Base-by-base conservation (phyloP, 2,113 vertebrate genomes). In the Erinaceus europaeus region DNA sequence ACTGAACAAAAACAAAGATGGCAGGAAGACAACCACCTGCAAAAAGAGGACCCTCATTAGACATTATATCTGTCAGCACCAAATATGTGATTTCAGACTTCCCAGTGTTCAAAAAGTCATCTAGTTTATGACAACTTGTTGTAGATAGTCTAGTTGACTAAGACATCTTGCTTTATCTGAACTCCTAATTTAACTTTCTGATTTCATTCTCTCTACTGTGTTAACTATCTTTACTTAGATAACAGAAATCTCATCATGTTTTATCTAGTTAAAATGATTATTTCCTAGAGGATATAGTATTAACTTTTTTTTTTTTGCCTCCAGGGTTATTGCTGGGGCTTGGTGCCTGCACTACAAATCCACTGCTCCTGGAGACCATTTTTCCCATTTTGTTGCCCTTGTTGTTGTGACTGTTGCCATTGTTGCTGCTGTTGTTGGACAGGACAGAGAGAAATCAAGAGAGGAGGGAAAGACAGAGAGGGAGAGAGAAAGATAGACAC, bases 231-330 rank as follows among this genome's bases (percentile, higher is more conserved):
- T 18, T 84, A 62, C 17, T 57, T 74, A 64, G 17, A 65, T 86
- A 59, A 68, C 73, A 17, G n/a, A 84, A 86, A 84, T 67, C 4
- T 71, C 62, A 52, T 20, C 38, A 59, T 68, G 13, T 29, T 4
- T 50, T 57, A 42, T 59, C 61, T 64, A 78, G 48, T 50, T 69
- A 74, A 90, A 68, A 79, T 71, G 12, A 50, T 89, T 61, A 84
- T 64, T 84, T 36, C 32, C 68, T 74, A 82, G 34, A 48, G 20
- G 50, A 50, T 50, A 18, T 73, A 80, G 12, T 32, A 82, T 64
- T 52, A 48, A 50, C 7, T 88, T 88, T 46, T 50, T 32, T n/a
- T n/a, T n/a, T n/a, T n/a, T n/a, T n/a, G n/a, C n/a, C n/a, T n/a
- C n/a, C n/a, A n/a, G n/a, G n/a, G n/a, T n/a, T n/a, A n/a, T n/a